Evolutionary conservation across 2,888 invertebrate species (phyloP).

Genomic region (Apotomis capreana): DNA sequence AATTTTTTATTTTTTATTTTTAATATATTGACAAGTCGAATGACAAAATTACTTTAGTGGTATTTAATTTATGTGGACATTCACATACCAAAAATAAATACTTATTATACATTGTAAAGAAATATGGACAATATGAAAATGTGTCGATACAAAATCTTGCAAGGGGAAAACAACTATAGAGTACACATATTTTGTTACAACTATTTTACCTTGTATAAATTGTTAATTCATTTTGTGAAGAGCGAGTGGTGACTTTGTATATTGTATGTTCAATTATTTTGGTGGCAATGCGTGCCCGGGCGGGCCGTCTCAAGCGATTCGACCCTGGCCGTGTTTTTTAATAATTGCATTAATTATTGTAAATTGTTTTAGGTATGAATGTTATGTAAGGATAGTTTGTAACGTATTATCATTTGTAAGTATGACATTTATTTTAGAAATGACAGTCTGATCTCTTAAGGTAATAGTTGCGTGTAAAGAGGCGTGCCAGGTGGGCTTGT

Average conservation of each 20-base stretch:
- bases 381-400: slow-evolving; percentile 77
- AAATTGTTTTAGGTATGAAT: slow-evolving; percentile 79
- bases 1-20: slow-evolving; percentile 32
- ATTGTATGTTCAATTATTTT: slow-evolving; percentile 49
- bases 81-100: slow-evolving; percentile 73
- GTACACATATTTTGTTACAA: slow-evolving; percentile 77
- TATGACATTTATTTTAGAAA: slow-evolving; percentile 76
- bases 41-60: slow-evolving; percentile 68
- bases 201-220: slow-evolving; percentile 68
- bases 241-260: slow-evolving; percentile 70
- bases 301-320: slow-evolving; percentile 51
- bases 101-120: slow-evolving; percentile 55
- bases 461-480: slow-evolving; percentile 64
- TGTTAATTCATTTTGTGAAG: slow-evolving; percentile 73
- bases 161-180: slow-evolving; percentile 54
- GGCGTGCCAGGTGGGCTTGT: slow-evolving; percentile 59
- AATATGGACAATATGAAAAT: slow-evolving; percentile 60
- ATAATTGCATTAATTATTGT: slow-evolving; percentile 70
- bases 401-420: slow-evolving; percentile 77
- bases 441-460: slow-evolving; percentile 82
- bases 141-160: slow-evolving; percentile 55
- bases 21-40: slow-evolving; percentile 48
- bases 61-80: slow-evolving; percentile 69
- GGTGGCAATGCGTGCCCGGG: slow-evolving; percentile 42
- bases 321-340: slow-evolving; percentile 58